A percentile compares a stretch with the other conserved stretches of the same genome.
phyloP scores from a whole-genome alignment of 2,888 invertebrate genomes.

The Nephrotoma guestfalica region DNA sequence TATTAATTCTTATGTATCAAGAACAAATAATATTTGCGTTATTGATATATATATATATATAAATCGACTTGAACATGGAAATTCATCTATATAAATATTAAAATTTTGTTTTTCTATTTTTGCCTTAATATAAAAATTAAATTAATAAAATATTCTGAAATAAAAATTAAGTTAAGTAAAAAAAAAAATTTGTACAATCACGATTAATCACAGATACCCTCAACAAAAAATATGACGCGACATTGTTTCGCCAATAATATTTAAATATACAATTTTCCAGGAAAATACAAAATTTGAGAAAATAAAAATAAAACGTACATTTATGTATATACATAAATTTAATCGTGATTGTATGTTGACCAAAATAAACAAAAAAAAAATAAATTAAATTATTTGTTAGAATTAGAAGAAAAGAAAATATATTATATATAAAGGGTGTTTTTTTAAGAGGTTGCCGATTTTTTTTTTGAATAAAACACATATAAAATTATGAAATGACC shows the following conservation, averaged over 20 bases:
- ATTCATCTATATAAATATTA: background rate
- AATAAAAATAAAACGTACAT: background rate
- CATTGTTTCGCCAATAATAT: background rate
- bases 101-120: background rate
- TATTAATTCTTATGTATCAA: background rate
- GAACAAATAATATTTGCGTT: background rate
- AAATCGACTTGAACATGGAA: background rate
- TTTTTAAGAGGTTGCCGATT: no score
- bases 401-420: background rate
- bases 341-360: background rate
- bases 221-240: background rate
- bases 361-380: constrained; percentile 4
- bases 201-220: background rate
- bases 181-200: background rate
- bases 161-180: background rate
- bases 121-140: background rate
- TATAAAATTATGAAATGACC: no score
- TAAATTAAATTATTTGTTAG: background rate
- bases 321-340: background rate
- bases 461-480: no score
- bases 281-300: background rate
- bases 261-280: background rate
- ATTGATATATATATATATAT: no score
- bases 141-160: background rate
- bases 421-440: background rate